Evolutionary conservation across 2,888 invertebrate species (phyloP).

Genomic region (Sarcophaga carnaria): DNA sequence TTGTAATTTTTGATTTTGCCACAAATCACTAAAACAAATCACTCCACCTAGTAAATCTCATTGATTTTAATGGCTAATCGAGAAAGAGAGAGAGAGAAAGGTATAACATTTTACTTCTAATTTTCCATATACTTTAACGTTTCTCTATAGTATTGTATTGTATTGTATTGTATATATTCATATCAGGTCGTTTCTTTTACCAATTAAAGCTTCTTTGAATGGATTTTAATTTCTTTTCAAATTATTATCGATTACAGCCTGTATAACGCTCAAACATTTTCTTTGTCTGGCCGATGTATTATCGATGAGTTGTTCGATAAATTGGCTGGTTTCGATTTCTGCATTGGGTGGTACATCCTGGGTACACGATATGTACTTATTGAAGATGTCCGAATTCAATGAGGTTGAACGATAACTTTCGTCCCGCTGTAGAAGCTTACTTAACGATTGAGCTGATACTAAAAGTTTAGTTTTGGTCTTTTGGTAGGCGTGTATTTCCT

Average conservation of each 20-base stretch:
- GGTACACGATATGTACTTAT: slow-evolving; percentile 80
- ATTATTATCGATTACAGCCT: slow-evolving; percentile 78
- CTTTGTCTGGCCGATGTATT: slow-evolving; percentile 79
- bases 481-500: slow-evolving; percentile 79
- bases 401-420: slow-evolving; percentile 78
- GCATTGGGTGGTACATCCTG: slow-evolving; percentile 80
- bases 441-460: slow-evolving; percentile 76
- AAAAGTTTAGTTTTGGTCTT: slow-evolving; percentile 78
- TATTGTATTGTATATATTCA: background rate
- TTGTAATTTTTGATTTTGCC: too few relatives aligned
- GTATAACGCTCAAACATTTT: slow-evolving; percentile 78
- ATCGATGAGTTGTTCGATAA: slow-evolving; percentile 78
- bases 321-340: slow-evolving; percentile 77
- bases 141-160: too few relatives aligned
- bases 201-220: background rate
- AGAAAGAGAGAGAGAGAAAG: too few relatives aligned
- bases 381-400: slow-evolving; percentile 79
- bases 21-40: too few relatives aligned
- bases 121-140: too few relatives aligned
- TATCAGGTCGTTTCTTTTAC: background rate
- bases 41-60: too few relatives aligned
- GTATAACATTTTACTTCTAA: background rate
- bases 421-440: slow-evolving; percentile 75
- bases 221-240: slow-evolving; percentile 74
- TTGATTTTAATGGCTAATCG: too few relatives aligned